phyloP scores from a whole-genome alignment of 2,888 invertebrate genomes.

The Listrodromus nycthemerus region DNA sequence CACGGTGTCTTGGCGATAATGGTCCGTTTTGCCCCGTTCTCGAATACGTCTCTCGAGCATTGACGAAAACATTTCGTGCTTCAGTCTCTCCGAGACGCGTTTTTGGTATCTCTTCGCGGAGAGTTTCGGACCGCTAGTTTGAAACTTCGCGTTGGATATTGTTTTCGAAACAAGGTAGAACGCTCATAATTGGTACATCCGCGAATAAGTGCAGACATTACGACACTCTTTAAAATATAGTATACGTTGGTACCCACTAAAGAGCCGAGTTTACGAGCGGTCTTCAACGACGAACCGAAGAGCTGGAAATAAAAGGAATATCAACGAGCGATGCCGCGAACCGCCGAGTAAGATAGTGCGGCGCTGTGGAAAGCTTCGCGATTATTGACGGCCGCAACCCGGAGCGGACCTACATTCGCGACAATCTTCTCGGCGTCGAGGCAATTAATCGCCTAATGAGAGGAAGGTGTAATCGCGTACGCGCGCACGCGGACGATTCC shows the following conservation, averaged over 20 bases:
- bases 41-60: constrained; percentile 40
- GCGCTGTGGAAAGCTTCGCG: constrained; percentile 37
- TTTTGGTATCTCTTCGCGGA: neutral
- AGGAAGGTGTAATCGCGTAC: constrained; percentile 38
- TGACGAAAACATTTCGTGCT: constrained; percentile 59
- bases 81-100: constrained; percentile 41
- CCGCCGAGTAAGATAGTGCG: constrained; percentile 19
- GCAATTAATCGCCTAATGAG: constrained; percentile 63
- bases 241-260: constrained; percentile 56
- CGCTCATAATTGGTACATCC: constrained; percentile 73
- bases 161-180: constrained; percentile 72
- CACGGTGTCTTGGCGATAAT: neutral
- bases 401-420: constrained; percentile 16
- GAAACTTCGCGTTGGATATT: constrained; percentile 55
- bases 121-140: constrained; percentile 25
- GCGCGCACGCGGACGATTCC: neutral
- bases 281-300: constrained; percentile 60
- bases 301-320: constrained; percentile 36
- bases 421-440: constrained; percentile 26
- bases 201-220: constrained; percentile 70
- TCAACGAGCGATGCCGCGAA: constrained; percentile 25
- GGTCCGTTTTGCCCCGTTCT: neutral
- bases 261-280: constrained; percentile 66
- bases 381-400: constrained; percentile 48
- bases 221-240: constrained; percentile 70